Evolutionary conservation across 2,797 vertebrate species (phyloP), one percentile per base, ranked within the genome.

Genomic region (Poecilia velifera): DNA sequence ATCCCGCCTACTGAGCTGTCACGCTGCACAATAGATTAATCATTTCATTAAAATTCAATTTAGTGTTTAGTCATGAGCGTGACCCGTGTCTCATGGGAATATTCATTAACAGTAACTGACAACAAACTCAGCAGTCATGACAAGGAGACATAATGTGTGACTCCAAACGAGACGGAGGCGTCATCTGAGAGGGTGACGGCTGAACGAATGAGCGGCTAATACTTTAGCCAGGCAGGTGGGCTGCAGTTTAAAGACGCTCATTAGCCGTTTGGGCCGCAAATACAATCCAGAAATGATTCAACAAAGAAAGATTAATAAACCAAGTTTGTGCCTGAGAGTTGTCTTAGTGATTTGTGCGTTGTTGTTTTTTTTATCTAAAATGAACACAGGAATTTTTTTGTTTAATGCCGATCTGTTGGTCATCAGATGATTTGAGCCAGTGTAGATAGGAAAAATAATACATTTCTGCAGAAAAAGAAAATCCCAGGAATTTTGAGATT

Each of bases 31-130:
- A 45, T 20, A 20, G 41, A 71, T 46, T 71, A 71, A 71, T 71
- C 41, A 71, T 71, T 71, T 71, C 25, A 71, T 71, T 71, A 71
- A 71, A 71, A 71, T 45, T 45, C 13, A 45, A 46, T 71, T 71
- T 14, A 1, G 25, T 16, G 41, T 28, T n/a, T 28, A 45, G 68
- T 71, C 28, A 16, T 28, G 41, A 71, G 41, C 41, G 6, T 71
- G 68, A 45, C 68, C 68, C 25, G 3, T 45, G 41, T 46, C 68
- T 71, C 68, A 14, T 1, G 6, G 68, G 68, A 71, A 71, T 45
- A 46, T 46, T 45, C 5, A 45, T 71, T 71, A 45, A 71, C 41
- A 28, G n/a, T 46, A 46, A 71, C 41, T 28, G 68, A 46, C 68
- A 71, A 71, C 41, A 71, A 70, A 28, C 68, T 45, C 13, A 8